phyloP scores from a whole-genome alignment of 1,140 invertebrate species.

The Amyelois transitella region DNA sequence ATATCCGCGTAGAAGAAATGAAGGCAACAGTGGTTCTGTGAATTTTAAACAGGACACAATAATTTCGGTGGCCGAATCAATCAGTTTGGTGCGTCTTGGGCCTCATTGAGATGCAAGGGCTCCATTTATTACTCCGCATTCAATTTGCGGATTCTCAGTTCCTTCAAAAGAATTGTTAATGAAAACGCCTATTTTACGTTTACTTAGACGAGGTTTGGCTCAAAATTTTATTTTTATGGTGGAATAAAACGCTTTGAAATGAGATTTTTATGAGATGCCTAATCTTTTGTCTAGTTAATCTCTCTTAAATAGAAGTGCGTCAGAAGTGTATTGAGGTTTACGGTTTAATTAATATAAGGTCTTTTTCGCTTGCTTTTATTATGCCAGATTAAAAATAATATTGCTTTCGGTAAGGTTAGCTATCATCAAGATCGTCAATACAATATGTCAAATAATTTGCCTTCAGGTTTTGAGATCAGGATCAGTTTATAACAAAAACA shows the following conservation, averaged over 20 bases:
- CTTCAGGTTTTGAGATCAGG: no score
- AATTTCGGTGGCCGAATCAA: constrained; percentile 55
- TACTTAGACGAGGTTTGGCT: constrained; percentile 1
- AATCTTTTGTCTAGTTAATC: background rate
- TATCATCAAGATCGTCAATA: no score
- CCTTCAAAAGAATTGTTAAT: constrained; percentile 19
- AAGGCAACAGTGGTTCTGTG: constrained; percentile 33
- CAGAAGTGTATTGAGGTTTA: background rate
- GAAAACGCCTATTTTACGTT: constrained; percentile 16
- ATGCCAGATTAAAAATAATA: no score
- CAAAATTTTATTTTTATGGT: constrained; percentile 1
- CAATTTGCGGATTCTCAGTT: constrained; percentile 32
- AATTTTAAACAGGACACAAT: constrained; percentile 53
- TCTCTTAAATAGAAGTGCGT: background rate
- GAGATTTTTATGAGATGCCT: background rate
- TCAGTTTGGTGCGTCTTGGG: constrained; percentile 42
- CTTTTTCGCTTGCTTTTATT: no score
- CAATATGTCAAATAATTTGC: no score
- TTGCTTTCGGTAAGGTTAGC: no score
- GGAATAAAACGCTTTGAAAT: background rate
- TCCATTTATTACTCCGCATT: constrained; percentile 48
- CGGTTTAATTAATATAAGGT: no score
- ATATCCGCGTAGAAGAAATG: constrained; percentile 38
- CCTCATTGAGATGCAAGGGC: constrained; percentile 63
- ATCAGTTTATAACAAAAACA: no score